Evolutionary conservation across 2,888 invertebrate genomes (phyloP), one percentile per base, ranked within the genome.

Genomic region (Candidula unifasciata): DNA sequence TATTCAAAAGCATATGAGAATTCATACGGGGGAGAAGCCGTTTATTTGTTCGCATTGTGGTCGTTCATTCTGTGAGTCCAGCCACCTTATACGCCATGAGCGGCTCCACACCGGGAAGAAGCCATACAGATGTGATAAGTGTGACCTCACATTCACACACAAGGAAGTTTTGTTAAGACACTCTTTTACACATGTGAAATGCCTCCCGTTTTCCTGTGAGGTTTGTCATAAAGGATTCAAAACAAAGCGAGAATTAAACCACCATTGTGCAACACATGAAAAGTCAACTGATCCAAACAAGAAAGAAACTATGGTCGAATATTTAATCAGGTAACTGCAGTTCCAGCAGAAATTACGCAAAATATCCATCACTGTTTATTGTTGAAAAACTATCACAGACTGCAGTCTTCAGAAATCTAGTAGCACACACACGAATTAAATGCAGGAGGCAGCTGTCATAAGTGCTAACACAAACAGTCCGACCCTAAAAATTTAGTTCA

Each of bases 11-110:
- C 66, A 79, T 44, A 79, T 79, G 79, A 66, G 79, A 1, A 68
- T 79, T 52, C 79, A 79, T 64, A 79, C 79, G n/a, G 79, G 79
- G 21, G 79, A 79, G 30, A 79, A 79, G 18, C 79, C 79, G 68
- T 79, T 79, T 27, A 79, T 79, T 64, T 79, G 66, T 30, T 66
- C 66, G 1, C 79, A 79, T 21, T 79, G 79, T 66, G 79, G 79
- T 2, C 79, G 68, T 68, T 79, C 79, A 66, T 79, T 79, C 37
- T 79, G 66, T 24, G 79, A 79, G 21, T 79, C 79, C 21, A 79
- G 79, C 27, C 79, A 79, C 44, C 79, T 79, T 24, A 44, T 79
- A 68, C 79, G 68, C 10, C 79, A 79, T 68, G 79, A 79, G 30
- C 66, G 79, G 2, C 66, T 79, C 44, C 79, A 79, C 37, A 66